Conservation (phyloP, 2,888 invertebrate species). For the Chouioia cunea region DNA sequence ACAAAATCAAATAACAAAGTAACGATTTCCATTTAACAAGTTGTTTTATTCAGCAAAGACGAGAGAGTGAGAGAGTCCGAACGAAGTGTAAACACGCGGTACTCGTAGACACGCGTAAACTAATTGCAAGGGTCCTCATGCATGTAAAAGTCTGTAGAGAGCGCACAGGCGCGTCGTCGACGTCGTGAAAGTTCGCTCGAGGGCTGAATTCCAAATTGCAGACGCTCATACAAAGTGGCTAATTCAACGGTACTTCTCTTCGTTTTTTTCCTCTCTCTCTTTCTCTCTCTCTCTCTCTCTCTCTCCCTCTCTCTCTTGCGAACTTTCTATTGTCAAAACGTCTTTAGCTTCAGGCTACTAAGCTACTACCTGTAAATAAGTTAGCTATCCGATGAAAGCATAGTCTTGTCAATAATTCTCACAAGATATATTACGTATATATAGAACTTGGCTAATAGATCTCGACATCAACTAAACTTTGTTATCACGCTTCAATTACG, state of each 20-base stretch:
- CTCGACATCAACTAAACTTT: constrained; percentile 3
- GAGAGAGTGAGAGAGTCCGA: no score
- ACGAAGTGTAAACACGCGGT: no score
- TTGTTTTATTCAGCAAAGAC: no score
- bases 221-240: not conserved
- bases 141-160: constrained; percentile 14
- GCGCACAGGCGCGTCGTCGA: not conserved
- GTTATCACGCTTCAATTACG: constrained; percentile 2
- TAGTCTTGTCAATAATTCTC: constrained; percentile 13
- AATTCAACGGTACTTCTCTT: no score
- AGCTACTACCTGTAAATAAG: not conserved
- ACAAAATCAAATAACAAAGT: no score
- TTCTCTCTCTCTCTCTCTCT: no score
- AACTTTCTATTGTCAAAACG: no score
- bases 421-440: constrained; percentile 9
- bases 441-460: constrained; percentile 3
- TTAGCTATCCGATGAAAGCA: not conserved
- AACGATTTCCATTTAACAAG: no score
- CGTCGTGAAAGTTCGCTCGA: constrained; percentile 12
- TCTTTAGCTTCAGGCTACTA: no score
- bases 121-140: constrained; percentile 13
- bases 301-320: no score
- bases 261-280: no score
- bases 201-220: constrained; percentile 27
- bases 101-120: constrained; percentile 9